Percentiles rank a stretch among this genome's conserved stretches.
These are phyloP conservation scores for Petromus typicus DNA, from an alignment of 2,113 vertebrate genomes.

Conservation along the genomic window DNA sequence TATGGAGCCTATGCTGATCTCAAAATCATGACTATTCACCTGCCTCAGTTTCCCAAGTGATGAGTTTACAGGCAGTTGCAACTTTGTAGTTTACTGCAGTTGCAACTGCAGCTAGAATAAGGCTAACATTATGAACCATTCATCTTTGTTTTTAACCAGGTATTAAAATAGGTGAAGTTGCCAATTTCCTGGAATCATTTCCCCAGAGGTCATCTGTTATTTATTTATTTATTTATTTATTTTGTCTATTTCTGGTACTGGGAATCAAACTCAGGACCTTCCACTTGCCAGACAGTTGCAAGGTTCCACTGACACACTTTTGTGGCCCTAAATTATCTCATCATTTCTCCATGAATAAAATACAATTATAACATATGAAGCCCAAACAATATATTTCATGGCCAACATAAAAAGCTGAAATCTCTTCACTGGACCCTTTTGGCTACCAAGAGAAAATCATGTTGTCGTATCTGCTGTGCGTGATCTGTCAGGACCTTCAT, in stretches of 20 bases:
- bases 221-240: too few species aligned
- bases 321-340: background rate
- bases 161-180: conserved; percentile 34
- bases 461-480: background rate
- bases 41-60: too few species aligned
- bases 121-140: background rate
- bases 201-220: too few species aligned
- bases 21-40: too few species aligned
- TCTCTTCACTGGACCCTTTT: background rate
- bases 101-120: background rate
- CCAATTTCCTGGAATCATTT: too few species aligned
- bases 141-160: conserved; percentile 64
- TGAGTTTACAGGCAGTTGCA: too few species aligned
- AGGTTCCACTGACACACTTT: background rate
- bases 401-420: background rate
- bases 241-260: too few species aligned
- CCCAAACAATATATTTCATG: background rate
- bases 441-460: conserved; percentile 6
- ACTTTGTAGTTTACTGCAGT: too few species aligned
- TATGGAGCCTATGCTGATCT: too few species aligned
- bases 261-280: too few species aligned
- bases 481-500: conserved; percentile 52
- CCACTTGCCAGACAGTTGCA: too few species aligned
- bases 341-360: conserved; percentile 27
- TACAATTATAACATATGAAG: conserved; percentile 30